phyloP scores from a whole-genome alignment of 2,113 vertebrate species.

The Aldabrachelys gigantea region DNA sequence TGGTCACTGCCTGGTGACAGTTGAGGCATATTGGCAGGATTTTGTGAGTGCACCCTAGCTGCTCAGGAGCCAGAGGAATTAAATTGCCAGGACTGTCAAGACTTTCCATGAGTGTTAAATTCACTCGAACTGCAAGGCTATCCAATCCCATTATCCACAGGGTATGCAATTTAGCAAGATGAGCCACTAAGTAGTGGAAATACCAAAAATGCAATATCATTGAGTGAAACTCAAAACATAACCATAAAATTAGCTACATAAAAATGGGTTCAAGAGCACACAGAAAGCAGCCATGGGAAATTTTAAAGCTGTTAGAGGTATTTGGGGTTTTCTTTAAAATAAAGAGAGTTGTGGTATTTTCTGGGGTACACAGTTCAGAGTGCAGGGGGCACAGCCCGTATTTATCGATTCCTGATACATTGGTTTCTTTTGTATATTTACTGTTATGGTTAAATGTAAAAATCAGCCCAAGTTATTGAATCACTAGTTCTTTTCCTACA shows the following conservation, averaged over 20 bases:
- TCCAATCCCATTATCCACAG: neutral
- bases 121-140: neutral
- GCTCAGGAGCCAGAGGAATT: accelerated
- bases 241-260: neutral
- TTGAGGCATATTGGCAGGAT: accelerated
- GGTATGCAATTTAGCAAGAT: accelerated
- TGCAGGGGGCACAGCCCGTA: neutral
- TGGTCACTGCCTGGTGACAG: neutral
- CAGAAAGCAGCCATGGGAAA: neutral
- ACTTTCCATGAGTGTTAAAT: neutral
- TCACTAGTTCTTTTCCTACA: neutral
- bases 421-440: neutral
- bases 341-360: neutral
- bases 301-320: neutral
- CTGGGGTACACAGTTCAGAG: neutral
- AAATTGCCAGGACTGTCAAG: neutral
- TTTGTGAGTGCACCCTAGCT: neutral
- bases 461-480: neutral
- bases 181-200: neutral
- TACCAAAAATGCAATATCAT: neutral
- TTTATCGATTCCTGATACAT: neutral
- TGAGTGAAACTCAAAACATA: neutral
- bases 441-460: neutral
- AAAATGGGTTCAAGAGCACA: neutral
- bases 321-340: neutral